Evolutionary conservation across 2,888 invertebrate genomes (phyloP).

Genomic region (Gnatocerus cornutus): DNA sequence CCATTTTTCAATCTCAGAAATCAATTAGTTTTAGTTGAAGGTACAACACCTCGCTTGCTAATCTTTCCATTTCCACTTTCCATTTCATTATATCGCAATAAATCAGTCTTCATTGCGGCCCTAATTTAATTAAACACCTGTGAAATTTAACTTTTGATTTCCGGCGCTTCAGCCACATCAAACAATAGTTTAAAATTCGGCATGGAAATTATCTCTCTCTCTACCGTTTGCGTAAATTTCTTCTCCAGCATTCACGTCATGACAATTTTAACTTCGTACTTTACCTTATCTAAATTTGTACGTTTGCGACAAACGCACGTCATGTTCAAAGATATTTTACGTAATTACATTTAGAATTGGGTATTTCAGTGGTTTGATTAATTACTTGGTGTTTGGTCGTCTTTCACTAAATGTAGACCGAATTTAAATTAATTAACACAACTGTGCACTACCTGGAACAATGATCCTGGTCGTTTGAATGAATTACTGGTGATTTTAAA

Average conservation of each 20-base stretch:
- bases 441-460: neutral
- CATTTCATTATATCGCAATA: constrained; percentile 2
- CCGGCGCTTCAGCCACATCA: neutral
- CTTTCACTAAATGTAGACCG: constrained; percentile 3
- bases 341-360: neutral
- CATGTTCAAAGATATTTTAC: neutral
- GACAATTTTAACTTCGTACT: constrained; percentile 2
- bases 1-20: too few species aligned
- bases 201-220: neutral
- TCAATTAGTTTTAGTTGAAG: too few species aligned
- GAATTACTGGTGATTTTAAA: too few species aligned
- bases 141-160: neutral
- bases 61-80: neutral
- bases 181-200: neutral
- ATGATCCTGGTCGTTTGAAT: too few species aligned
- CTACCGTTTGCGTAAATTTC: constrained; percentile 3
- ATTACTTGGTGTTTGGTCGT: neutral
- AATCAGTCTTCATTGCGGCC: neutral
- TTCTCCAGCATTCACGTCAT: constrained; percentile 7
- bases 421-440: constrained; percentile 21
- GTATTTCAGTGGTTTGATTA: constrained; percentile 4
- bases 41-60: too few species aligned
- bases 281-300: constrained; percentile 6
- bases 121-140: constrained; percentile 24
- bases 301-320: constrained; percentile 10